Evolutionary conservation across 2,797 vertebrate species (phyloP), one percentile per base, ranked within the genome.

Genomic region (Cyclura pinguis): DNA sequence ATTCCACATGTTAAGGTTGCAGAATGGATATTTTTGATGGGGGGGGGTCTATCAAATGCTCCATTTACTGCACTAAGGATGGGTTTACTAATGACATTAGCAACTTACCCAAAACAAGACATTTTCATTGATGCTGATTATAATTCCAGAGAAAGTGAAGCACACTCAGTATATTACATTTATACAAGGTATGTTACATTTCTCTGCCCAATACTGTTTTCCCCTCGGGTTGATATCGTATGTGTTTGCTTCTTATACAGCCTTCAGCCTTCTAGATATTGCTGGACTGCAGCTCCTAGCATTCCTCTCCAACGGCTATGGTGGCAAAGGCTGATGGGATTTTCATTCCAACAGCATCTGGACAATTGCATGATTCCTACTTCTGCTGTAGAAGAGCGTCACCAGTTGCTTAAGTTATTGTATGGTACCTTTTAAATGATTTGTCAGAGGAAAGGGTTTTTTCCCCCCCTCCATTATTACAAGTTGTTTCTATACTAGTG

Each of bases 1-100:
- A 82, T 42, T 91, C 24, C 52, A 12, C 4, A 32, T 42, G 14
- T 82, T 22, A 0, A 0, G 55, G 38, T 2, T 83, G 55, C 57
- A 86, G 69, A 38, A 29, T 67, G 85, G 69, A 93, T 72, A 32
- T 57, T 86, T 76, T 47, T 42, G 42, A 42, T 42, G n/a, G n/a
- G 42, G 42, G 42, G 42, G 42, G 42, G 42, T 67, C 74, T 78
- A 42, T 55, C 0, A 4, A 81, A 88, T 90, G 57, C 29, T 85
- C 91, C 62, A 32, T 47, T 38, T 91, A 69, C 35, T 89, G 64
- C 0, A 0, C 74, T 38, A 84, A 67, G 38, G 64, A 84, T 57
- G 78, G 81, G 90, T 62, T 81, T 91, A 55, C 81, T 57, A 14
- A 76, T 42, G 29, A 14, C 6, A 62, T 29, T 47, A 76, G 57